These are phyloP conservation scores for Abramis brama DNA, from an alignment of 2,113 vertebrate species.

Conservation along the genomic window DNA sequence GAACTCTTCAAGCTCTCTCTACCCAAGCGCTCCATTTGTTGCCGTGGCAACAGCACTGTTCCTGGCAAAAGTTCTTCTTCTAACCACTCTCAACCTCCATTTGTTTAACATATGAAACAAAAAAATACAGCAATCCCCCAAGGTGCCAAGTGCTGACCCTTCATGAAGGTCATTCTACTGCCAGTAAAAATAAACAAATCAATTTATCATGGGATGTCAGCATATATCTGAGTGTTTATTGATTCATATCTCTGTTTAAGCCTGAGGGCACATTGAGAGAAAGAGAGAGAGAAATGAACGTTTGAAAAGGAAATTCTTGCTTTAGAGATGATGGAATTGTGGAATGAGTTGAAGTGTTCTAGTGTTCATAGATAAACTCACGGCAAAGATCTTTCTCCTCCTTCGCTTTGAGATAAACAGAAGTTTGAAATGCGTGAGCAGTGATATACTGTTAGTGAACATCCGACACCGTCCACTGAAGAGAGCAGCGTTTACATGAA, in stretches of 20 bases:
- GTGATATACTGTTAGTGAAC: too few species aligned
- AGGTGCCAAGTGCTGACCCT: background rate
- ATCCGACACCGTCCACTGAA: too few species aligned
- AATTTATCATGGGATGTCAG: slow-evolving; percentile 32
- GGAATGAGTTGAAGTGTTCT: background rate
- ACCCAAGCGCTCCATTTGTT: slow-evolving; percentile 34
- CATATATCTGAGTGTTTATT: background rate
- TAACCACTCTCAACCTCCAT: slow-evolving; percentile 26
- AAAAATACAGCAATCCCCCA: slow-evolving; percentile 23
- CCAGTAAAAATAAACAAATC: slow-evolving; percentile 45
- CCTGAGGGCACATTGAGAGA: background rate
- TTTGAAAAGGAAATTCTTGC: background rate
- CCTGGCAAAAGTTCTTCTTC: slow-evolving; percentile 46
- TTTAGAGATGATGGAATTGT: background rate
- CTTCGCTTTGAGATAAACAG: too few species aligned
- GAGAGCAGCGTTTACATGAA: too few species aligned
- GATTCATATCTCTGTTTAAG: slow-evolving; percentile 18
- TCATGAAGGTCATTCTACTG: background rate
- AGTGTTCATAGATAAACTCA: background rate
- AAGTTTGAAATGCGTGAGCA: too few species aligned
- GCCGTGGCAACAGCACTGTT: slow-evolving; percentile 37
- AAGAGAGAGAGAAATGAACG: background rate
- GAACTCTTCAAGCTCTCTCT: slow-evolving; percentile 40
- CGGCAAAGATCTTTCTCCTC: too few species aligned
- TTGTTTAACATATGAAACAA: slow-evolving; percentile 22